Evolutionary conservation across 2,797 vertebrate species (phyloP), one percentile per base, ranked within the genome.

Genomic region (Xerus rutilus): DNA sequence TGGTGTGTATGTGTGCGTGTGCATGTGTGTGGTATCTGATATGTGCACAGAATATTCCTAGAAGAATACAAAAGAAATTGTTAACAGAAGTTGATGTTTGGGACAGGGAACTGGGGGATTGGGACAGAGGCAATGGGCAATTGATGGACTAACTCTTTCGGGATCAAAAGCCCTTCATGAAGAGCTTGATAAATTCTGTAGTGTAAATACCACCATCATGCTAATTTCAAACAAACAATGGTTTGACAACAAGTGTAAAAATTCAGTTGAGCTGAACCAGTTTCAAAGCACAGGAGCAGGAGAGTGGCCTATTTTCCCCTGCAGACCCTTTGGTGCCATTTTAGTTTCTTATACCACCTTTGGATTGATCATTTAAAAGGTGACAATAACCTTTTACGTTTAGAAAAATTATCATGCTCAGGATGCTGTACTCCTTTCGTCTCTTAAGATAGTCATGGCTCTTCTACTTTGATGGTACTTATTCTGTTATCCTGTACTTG

Each of bases 331-430:
- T 6, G 25, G 72, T 15, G 25, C 18, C 21, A 21, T 79, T 83
- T 82, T 70, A 82, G 59, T 54, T 86, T 91, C 78, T 70, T 69
- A 81, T 64, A 39, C 54, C 43, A 32, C 8, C 18, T n/a, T 76
- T 67, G 49, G 39, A 35, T 81, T 89, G 21, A 30, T 65, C 65
- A 76, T 30, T 82, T 76, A 94, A 88, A 88, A 79, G 54, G 8
- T 59, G 91, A 76, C 9, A 32, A 79, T 45, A 93, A 52, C 28
- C 35, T 67, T 45, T 69, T 67, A 96, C 74, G 84, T 79, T 83
- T 93, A 81, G 49, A 91, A 77, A 84, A 72, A 35, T 3, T 1
- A 17, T 13, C 20, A 32, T 35, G 47, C 15, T 82, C 74, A 43
- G 59, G 67, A 52, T 81, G 7, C 32, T 52, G 10, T 35, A n/a